Base-by-base conservation (phyloP, 2,888 invertebrate genomes). In the Hypsopygia costalis region DNA sequence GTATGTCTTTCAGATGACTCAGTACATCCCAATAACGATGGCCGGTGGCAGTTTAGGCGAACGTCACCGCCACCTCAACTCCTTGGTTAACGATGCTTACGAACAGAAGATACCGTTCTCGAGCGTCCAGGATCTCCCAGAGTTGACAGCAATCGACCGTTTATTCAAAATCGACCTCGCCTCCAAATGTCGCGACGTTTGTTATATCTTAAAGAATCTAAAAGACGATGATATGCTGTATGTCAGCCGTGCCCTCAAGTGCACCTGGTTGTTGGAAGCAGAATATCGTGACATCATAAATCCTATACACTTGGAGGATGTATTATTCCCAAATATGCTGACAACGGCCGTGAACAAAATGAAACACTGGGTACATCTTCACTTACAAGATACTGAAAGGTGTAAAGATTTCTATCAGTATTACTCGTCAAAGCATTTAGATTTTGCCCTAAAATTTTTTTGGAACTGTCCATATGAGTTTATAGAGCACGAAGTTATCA, bases 101-200 rank as follows among this genome's bases (percentile, higher is more conserved):
- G 33, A 51, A 12, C 32, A 47, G 11, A 47, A 52, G 16, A 27
- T 43, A 3, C 11, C 48, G 0, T 46, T 63, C 1, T 27, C 52
- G 9, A 34, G 40, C 12, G 36, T 71, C 5, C 44, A 48, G n/a
- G 11, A 44, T 10, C 21, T 55, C 1, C 51, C 62, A 0, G 81
- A 80, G 51, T 20, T 36, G 9, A 52, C 67, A 6, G 50, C 68
- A 4, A 37, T 79, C 6, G 80, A 81, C 43, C 59, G 68, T 40
- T 49, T 82, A 8, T 78, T 74, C 34, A 81, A 80, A 59, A 81
- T 82, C 36, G 69, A 81, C 9, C 47, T 83, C 1, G 81, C 85
- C 2, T 67, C 59, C 6, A 65, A 69, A 47, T 46, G 61, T 10
- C 65, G 52, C 40, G 47, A 78, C 42, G 53, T 72, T 0, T 59